Evolutionary conservation across 1,140 invertebrate species (phyloP).

Genomic region (Meloidogyne chitwoodi): DNA sequence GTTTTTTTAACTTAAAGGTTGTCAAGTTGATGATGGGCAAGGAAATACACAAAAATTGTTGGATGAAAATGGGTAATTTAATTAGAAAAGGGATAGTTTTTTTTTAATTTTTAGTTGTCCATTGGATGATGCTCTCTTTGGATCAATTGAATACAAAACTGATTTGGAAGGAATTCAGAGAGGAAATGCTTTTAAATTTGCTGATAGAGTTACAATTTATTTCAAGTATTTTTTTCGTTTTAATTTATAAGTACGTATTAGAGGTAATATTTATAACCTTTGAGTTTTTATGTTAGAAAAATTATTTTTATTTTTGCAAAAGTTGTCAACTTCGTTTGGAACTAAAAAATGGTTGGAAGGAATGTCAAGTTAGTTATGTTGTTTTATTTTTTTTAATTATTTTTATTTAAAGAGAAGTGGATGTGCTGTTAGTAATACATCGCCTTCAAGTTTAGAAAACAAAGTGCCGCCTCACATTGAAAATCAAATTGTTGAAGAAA

Average conservation of each 20-base stretch:
- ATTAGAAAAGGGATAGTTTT: neutral
- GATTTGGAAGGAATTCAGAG: constrained; percentile 33
- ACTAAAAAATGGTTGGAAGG: constrained; percentile 17
- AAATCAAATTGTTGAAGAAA: neutral
- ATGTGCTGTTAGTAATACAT: neutral
- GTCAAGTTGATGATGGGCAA: constrained; percentile 41
- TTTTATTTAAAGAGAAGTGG: neutral
- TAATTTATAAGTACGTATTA: no score
- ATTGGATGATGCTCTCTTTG: constrained; percentile 28
- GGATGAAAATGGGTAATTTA: constrained; percentile 31
- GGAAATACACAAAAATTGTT: constrained; percentile 36
- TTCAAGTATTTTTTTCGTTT: constrained; percentile 2
- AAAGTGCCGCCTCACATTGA: neutral
- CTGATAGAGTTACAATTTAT: constrained; percentile 35
- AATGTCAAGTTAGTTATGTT: neutral
- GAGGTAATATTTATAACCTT: no score
- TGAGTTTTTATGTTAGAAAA: neutral
- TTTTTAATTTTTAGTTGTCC: constrained; percentile 24
- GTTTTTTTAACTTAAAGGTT: neutral
- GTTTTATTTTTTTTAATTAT: neutral
- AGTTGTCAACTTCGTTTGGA: constrained; percentile 29
- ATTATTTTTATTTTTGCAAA: neutral
- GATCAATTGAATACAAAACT: constrained; percentile 27
- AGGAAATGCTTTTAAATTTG: constrained; percentile 45
- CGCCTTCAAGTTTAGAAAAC: neutral